Evolutionary conservation across 2,797 vertebrate genomes (phyloP).

Genomic region (Rhinogobio ventralis): DNA sequence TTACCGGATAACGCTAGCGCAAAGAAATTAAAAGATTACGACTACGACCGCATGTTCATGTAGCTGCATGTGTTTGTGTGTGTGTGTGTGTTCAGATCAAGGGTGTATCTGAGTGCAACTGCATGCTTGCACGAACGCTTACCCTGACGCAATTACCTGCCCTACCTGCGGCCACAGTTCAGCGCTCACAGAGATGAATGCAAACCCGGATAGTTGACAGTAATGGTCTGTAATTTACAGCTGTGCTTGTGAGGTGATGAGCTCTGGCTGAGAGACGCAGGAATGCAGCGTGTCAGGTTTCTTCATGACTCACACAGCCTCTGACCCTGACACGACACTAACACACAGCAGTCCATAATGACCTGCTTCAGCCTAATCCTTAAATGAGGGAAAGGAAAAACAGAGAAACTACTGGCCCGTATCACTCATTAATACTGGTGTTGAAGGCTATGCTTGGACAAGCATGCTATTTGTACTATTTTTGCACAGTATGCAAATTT

Average conservation of each 20-base stretch:
- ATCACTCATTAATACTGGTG: conserved; percentile 24
- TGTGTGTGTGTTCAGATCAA: conserved; percentile 44
- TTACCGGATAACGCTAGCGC: background rate
- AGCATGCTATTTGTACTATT: background rate
- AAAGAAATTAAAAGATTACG: background rate
- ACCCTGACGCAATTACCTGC: conserved; percentile 79
- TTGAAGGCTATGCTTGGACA: conserved; percentile 5
- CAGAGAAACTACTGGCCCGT: conserved; percentile 18
- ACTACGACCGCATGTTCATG: background rate
- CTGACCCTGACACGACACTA: conserved; percentile 49
- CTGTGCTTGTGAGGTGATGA: conserved; percentile 60
- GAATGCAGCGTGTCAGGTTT: conserved; percentile 63
- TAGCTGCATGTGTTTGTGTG: conserved; percentile 7
- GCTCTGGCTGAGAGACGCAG: conserved; percentile 46
- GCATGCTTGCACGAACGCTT: conserved; percentile 74
- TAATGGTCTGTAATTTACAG: conserved; percentile 68
- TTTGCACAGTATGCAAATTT: background rate
- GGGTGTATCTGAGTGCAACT: conserved; percentile 55
- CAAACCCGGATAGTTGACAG: conserved; percentile 62
- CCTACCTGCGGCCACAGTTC: conserved; percentile 80
- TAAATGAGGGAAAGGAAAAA: conserved; percentile 46
- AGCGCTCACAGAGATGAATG: conserved; percentile 59
- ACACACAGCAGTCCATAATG: conserved; percentile 42
- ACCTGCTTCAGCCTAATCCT: conserved; percentile 45
- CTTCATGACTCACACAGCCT: conserved; percentile 55